A percentile compares a stretch with the other conserved stretches of the same genome.
Evolutionary conservation across 1,140 invertebrate genomes (phyloP).

Genomic region (Macrobrachium rosenbergii): DNA sequence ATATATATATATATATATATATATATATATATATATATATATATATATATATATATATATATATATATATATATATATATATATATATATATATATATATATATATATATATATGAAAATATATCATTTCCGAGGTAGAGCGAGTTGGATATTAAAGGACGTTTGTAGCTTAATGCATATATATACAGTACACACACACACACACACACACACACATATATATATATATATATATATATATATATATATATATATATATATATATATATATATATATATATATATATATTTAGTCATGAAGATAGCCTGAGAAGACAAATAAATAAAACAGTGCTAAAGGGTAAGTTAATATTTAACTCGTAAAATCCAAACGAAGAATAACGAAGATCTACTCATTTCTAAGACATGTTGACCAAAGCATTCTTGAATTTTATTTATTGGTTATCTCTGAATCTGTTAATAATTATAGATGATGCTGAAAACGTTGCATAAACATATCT

Average conservation of each 20-base stretch:
- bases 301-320: not conserved
- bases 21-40: too few species aligned
- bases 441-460: too few species aligned
- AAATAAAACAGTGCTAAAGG: not conserved
- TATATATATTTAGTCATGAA: slow-evolving; percentile 19
- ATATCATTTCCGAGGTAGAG: not conserved
- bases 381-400: too few species aligned
- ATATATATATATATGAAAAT: slow-evolving; percentile 11
- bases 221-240: not conserved
- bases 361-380: too few species aligned
- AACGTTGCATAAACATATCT: too few species aligned
- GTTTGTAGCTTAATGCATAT: too few species aligned
- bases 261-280: slow-evolving; percentile 31
- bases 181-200: not conserved
- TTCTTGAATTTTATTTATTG: too few species aligned
- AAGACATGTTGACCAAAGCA: too few species aligned
- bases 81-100: slow-evolving; percentile 15
- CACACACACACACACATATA: not conserved
- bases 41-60: not conserved
- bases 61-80: not conserved
- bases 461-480: too few species aligned
- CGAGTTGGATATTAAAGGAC: too few species aligned
- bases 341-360: not conserved
- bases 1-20: too few species aligned
- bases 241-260: not conserved